Evolutionary conservation across 2,113 vertebrate genomes (phyloP).

Genomic region (Oplegnathus fasciatus): DNA sequence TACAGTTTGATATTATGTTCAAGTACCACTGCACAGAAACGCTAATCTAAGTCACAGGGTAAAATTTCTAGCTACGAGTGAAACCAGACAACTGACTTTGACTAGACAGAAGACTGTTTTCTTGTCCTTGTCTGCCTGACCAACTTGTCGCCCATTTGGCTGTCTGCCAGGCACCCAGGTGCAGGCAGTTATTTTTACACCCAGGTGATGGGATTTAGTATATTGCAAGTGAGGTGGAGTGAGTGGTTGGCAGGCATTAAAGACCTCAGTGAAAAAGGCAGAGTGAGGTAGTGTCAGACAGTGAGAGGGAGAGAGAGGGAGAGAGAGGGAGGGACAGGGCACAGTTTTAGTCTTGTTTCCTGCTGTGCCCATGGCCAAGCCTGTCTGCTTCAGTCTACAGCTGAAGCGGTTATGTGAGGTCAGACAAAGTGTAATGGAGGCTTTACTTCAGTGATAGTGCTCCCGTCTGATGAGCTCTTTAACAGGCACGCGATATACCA

Average conservation of each 20-base stretch:
- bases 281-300: constrained; percentile 23
- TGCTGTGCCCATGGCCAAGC: constrained; percentile 46
- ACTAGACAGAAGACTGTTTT: neutral
- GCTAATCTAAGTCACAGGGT: neutral
- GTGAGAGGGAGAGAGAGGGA: constrained; percentile 2
- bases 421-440: constrained; percentile 19
- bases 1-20: neutral
- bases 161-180: constrained; percentile 5
- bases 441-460: constrained; percentile 11
- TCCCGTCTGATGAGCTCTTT: neutral
- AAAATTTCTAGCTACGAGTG: neutral
- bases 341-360: constrained; percentile 39
- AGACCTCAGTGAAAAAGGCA: constrained; percentile 5
- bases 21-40: too few species aligned
- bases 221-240: constrained; percentile 45
- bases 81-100: neutral
- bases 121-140: constrained; percentile 25
- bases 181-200: constrained; percentile 71
- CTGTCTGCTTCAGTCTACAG: constrained; percentile 34
- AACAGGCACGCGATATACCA: neutral
- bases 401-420: constrained; percentile 47
- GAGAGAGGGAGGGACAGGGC: neutral
- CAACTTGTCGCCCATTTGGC: constrained; percentile 35
- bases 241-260: constrained; percentile 27
- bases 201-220: constrained; percentile 73